Evolutionary conservation across 2,797 vertebrate genomes (phyloP).

Genomic region (Chanos chanos): DNA sequence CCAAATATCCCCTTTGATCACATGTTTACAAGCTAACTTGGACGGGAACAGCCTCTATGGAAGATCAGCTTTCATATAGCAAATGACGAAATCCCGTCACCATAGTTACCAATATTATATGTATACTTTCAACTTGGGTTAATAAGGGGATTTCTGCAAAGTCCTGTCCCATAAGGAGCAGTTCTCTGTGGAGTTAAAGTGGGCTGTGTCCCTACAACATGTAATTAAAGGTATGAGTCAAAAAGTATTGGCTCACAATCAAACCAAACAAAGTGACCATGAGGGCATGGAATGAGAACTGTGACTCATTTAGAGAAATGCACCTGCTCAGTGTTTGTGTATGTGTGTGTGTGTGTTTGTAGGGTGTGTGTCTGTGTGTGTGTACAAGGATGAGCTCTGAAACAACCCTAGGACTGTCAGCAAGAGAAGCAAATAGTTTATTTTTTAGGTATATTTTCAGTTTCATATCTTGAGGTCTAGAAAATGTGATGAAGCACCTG

Average conservation of each 20-base stretch:
- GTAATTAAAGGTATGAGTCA: slow-evolving; percentile 50
- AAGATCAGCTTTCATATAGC: slow-evolving; percentile 47
- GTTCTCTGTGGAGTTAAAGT: slow-evolving; percentile 41
- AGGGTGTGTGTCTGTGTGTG: slow-evolving; percentile 13
- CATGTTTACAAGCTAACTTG: slow-evolving; percentile 46
- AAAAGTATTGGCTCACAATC: slow-evolving; percentile 40
- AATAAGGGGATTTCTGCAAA: too few species aligned
- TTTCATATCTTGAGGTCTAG: too few species aligned
- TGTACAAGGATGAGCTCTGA: not conserved
- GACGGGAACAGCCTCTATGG: slow-evolving; percentile 47
- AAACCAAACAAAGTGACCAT: slow-evolving; percentile 45
- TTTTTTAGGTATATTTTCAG: too few species aligned
- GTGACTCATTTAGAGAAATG: slow-evolving; percentile 42
- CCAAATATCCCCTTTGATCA: slow-evolving; percentile 42
- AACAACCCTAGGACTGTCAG: too few species aligned
- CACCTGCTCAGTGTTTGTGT: slow-evolving; percentile 48
- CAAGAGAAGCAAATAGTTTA: slow-evolving; percentile 27
- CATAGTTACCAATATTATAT: slow-evolving; percentile 46
- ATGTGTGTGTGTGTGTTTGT: not conserved
- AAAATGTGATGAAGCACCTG: too few species aligned
- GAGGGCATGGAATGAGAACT: slow-evolving; percentile 37
- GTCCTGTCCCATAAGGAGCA: slow-evolving; percentile 40
- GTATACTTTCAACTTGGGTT: too few species aligned
- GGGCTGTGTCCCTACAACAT: slow-evolving; percentile 48
- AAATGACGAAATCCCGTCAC: slow-evolving; percentile 41